Base-by-base conservation (phyloP, 1,140 invertebrate genomes). In the Drosophila equinoxialis region DNA sequence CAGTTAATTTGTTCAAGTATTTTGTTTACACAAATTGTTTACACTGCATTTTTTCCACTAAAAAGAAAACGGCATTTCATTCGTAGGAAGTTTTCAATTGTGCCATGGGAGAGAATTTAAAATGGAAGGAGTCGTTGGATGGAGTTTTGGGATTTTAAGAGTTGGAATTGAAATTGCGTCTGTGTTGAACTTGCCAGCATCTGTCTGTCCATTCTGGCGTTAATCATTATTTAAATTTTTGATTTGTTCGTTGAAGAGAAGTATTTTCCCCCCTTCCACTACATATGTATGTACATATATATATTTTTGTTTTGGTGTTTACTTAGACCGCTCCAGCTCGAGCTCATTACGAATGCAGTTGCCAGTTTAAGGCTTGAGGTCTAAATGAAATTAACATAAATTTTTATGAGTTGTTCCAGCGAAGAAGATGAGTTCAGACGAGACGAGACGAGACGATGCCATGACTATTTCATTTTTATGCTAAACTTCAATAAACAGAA, bases 201-300 rank as follows among this genome's bases (percentile, higher is more conserved):
- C 14, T 42, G 59, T 66, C 14, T 42, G 57, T 26, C 23, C 20
- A 37, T 20, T 45, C 39, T 37, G 63, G 74, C 74, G 83, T 86
- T 86, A 86, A 86, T 86, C 83, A 87, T 82, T 87, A 86, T 86
- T 87, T 87, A 74, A 87, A 86, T 87, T 86, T 86, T 71, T 71
- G 71, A 85, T 79, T 82, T 70, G 65, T 77, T 70, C 73, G 77
- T 73, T 48, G 11, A 45, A 42, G 39, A 26, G 60, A 37, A 39
- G 37, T 10, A 11, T 66, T 35, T 23, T 58, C 7, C 60, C 23
- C 17, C 17, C 17, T 17, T 48, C 37, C 30, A 26, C 23, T 4
- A 26, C 4, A 26, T 26, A 26, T 0, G 3, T 4, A 26, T 3
- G 4, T 26, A 26, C 3, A 26, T 26, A 26, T 3, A 26, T 26